Evolutionary conservation across 2,888 invertebrate genomes (phyloP), one percentile per base, ranked within the genome.

Genomic region (Melinaea menophilus): DNA sequence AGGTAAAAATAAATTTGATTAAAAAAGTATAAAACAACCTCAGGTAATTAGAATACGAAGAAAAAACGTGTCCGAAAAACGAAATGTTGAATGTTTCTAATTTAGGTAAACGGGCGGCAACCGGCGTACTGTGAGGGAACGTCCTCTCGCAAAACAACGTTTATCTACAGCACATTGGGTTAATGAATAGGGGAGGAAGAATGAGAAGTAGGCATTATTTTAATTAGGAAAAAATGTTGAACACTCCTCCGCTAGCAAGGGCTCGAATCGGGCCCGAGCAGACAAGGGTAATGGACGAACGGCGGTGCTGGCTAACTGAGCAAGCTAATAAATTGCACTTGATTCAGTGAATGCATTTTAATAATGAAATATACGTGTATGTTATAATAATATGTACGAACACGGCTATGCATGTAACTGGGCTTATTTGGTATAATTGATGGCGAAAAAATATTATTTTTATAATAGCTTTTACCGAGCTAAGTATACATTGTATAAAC

Each of bases 81-180:
- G 69, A 70, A 75, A 75, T 77, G 79, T 78, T 79, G 78, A 81
- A 84, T 79, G 76, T 78, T 77, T 75, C 76, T 77, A 79, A 80
- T 87, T 85, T 81, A 74, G 78, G 82, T 78, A 82, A 84, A 77
- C 77, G 78, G 77, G 75, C 72, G 79, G 80, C 82, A 82, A 82
- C 79, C 75, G 78, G 80, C 83, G 85, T 85, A 86, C 86, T 83
- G 84, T 82, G 79, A 81, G 78, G 78, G 76, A 81, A 78, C 77
- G 79, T 81, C 77, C 84, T 85, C 79, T 81, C 79, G 82, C 81
- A 78, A 81, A 84, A 81, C 81, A 83, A 75, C 86, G 83, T 87
- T 89, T 89, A 88, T 87, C 85, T 85, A 79, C 84, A 86, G 85
- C 84, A 87, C 86, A 87, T 88, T 87, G 84, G 82, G 84, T 79